Conservation (phyloP, 2,888 invertebrate genomes). For the Megaustenia siamemsis region DNA sequence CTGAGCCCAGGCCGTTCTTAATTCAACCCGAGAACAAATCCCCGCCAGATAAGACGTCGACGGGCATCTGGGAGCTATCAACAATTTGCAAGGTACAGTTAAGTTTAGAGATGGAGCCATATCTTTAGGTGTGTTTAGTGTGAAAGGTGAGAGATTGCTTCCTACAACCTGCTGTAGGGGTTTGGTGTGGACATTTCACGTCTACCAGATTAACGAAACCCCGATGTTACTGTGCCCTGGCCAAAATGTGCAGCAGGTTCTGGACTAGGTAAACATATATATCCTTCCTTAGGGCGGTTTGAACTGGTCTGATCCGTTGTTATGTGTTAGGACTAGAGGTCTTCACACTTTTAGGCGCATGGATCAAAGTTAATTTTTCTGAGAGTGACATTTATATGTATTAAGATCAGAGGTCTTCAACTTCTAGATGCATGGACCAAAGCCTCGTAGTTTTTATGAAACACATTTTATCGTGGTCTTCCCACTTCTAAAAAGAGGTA, state of each 20-base stretch:
- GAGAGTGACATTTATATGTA: no score
- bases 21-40: neutral
- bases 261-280: neutral
- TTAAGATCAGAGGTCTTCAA: no score
- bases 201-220: conserved; percentile 6
- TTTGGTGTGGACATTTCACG: neutral
- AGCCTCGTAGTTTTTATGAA: no score
- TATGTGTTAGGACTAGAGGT: no score
- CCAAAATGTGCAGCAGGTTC: no score
- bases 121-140: neutral
- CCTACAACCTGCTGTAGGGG: neutral
- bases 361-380: no score
- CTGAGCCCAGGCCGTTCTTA: neutral
- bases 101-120: neutral
- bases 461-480: no score
- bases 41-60: neutral
- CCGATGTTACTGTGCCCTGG: neutral
- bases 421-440: no score
- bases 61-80: neutral
- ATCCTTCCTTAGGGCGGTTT: neutral
- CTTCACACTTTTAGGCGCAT: no score
- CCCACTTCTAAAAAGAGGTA: no score
- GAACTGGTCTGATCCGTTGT: neutral
- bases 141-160: neutral
- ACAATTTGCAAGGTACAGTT: neutral